Base-by-base conservation (phyloP, 2,888 invertebrate species). In the Stenotaenia linearis region DNA sequence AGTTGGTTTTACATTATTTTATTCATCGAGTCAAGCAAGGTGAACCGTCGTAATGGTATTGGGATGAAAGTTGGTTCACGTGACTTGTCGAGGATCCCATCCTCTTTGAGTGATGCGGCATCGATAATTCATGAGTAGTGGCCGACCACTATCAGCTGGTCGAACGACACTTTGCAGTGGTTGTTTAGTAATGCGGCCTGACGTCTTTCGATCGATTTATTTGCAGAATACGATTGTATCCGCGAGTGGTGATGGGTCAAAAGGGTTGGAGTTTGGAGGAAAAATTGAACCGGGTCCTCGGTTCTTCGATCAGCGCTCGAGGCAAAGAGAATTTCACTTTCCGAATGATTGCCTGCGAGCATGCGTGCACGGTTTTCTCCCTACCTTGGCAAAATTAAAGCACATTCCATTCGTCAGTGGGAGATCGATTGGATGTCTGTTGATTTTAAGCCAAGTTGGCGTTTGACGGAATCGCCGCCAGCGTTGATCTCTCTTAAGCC, bases 301-400 rank as follows among this genome's bases (percentile, higher is more conserved):
- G 12, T 12, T 12, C 69, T 69, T 28, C 69, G 69, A 69, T 69
- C 25, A 69, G 69, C 28, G 69, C 69, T 69, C 28, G 23, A 69
- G 69, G 69, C 69, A 69, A 69, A 69, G 69, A 69, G 69, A 69
- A 69, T 69, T 69, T 69, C 69, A 69, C 69, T 69, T 56, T 69
- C 69, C 69, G 69, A 69, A 69, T 69, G 69, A 69, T 69, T 69
- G 69, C 69, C 69, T 25, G 69, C 69, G 69, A 69, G 69, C 56
- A 69, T 69, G 69, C 69, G 50, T 50, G 69, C 69, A 69, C 69
- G 25, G 28, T 69, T 69, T 18, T 28, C 50, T 50, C 50, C 50
- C 50, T 50, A 69, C 69, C 69, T 25, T 69, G 69, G 25, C 28
- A 10, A 69, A 69, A 69, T 69, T 69, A 69, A 69, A 69, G 69